Percentiles rank a stretch among this genome's conserved stretches.
Conservation (phyloP, 2,797 vertebrate species). For the Pipistrellus kuhlii region DNA sequence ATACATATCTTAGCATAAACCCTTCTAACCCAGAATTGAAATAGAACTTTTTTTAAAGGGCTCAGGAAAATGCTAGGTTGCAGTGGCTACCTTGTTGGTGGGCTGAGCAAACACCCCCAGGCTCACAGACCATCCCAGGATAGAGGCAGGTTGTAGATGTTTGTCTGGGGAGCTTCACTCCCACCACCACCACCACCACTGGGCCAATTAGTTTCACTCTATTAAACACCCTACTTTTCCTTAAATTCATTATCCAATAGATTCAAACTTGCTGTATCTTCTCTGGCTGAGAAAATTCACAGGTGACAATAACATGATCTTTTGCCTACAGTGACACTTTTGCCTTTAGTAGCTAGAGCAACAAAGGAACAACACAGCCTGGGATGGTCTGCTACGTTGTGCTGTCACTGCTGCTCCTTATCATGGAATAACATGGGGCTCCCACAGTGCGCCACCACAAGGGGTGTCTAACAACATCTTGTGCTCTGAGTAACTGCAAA, state of each 20-base stretch:
- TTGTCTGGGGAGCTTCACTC: not conserved
- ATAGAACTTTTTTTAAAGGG: not conserved
- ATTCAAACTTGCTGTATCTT: not conserved
- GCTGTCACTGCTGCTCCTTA: not conserved
- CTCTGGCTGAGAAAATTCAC: conserved; percentile 32
- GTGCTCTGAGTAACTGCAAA: not conserved
- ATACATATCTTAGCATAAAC: conserved; percentile 65
- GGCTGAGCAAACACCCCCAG: not conserved
- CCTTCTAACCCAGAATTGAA: conserved; percentile 68
- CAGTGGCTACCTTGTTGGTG: not conserved
- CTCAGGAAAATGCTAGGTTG: conserved; percentile 4
- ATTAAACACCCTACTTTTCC: not conserved
- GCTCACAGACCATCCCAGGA: not conserved
- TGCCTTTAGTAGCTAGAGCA: conserved; percentile 1
- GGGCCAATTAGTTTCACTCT: not conserved
- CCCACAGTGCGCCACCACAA: not conserved
- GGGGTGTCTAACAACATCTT: not conserved
- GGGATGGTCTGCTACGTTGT: not conserved
- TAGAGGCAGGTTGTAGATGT: not conserved
- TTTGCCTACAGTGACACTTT: not conserved
- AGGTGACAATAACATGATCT: not conserved
- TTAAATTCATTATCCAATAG: conserved; percentile 19
- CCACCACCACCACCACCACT: not conserved
- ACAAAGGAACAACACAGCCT: not conserved
- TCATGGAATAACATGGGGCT: not conserved